Evolutionary conservation across 2,797 vertebrate genomes (phyloP).

Genomic region (Aulostomus chinensis): DNA sequence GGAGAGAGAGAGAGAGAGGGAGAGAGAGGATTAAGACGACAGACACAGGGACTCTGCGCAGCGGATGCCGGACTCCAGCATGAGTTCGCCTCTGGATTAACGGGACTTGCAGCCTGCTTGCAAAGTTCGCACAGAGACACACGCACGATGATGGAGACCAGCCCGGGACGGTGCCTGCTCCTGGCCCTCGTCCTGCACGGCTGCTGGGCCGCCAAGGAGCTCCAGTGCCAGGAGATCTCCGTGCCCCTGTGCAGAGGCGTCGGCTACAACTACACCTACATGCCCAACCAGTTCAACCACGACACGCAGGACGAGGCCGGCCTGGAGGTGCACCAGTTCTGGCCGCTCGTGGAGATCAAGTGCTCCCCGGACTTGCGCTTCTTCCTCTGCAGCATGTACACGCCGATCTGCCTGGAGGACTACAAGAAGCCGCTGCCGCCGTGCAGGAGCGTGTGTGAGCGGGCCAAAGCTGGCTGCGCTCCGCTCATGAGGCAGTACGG

Average conservation of each 20-base stretch:
- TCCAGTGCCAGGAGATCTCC: conserved; percentile 90
- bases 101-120: conserved; percentile 38
- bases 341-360: conserved; percentile 95
- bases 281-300: conserved; percentile 97
- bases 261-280: conserved; percentile 94
- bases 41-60: no score
- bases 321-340: conserved; percentile 95
- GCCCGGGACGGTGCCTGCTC: conserved; percentile 75
- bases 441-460: conserved; percentile 91
- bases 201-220: conserved; percentile 82
- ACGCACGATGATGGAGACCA: conserved; percentile 46
- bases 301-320: conserved; percentile 95
- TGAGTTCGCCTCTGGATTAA: conserved; percentile 45
- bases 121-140: conserved; percentile 23
- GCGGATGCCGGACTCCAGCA: conserved; percentile 25
- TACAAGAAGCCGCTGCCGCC: conserved; percentile 95
- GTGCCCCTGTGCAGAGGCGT: conserved; percentile 93
- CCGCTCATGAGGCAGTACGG: conserved; percentile 96
- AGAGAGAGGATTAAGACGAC: background rate
- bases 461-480: conserved; percentile 90
- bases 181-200: conserved; percentile 41
- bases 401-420: conserved; percentile 94
- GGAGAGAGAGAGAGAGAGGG: no score
- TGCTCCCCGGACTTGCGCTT: conserved; percentile 91
- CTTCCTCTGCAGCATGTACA: conserved; percentile 96